phyloP scores from a whole-genome alignment of 2,113 vertebrate genomes.

The Corythornis vintsioides region DNA sequence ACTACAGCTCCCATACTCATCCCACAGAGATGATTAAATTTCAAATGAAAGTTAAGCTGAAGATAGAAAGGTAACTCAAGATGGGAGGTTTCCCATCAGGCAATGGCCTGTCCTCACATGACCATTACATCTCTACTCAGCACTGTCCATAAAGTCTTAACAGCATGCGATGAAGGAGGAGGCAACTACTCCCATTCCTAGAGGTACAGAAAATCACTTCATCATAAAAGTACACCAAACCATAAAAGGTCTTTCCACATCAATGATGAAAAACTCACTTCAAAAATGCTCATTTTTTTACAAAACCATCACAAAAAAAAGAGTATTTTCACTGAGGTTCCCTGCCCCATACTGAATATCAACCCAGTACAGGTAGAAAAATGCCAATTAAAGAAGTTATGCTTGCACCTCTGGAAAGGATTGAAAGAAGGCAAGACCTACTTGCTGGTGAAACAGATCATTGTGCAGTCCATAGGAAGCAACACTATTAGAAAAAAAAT shows the following conservation, averaged over 20 bases:
- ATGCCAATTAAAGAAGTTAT: not conserved
- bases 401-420: not conserved
- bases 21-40: not conserved
- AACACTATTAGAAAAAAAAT: not conserved
- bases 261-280: not conserved
- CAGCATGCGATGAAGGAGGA: conserved; percentile 19
- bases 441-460: not conserved
- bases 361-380: not conserved
- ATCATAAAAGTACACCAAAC: not conserved
- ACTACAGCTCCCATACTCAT: not conserved
- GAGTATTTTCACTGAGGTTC: conserved; percentile 21
- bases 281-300: conserved; percentile 18
- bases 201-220: conserved; percentile 27
- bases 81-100: not conserved
- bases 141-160: not conserved
- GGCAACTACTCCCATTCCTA: conserved; percentile 39
- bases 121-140: not conserved
- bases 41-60: conserved; percentile 2
- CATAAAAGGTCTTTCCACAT: not conserved
- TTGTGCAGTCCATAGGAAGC: not conserved
- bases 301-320: conserved; percentile 2
- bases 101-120: not conserved
- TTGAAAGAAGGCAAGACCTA: not conserved
- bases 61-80: not conserved
- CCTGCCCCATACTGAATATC: not conserved